These are phyloP conservation scores for Ahaetulla prasina DNA, from an alignment of 2,113 vertebrate genomes.

Conservation along the genomic window DNA sequence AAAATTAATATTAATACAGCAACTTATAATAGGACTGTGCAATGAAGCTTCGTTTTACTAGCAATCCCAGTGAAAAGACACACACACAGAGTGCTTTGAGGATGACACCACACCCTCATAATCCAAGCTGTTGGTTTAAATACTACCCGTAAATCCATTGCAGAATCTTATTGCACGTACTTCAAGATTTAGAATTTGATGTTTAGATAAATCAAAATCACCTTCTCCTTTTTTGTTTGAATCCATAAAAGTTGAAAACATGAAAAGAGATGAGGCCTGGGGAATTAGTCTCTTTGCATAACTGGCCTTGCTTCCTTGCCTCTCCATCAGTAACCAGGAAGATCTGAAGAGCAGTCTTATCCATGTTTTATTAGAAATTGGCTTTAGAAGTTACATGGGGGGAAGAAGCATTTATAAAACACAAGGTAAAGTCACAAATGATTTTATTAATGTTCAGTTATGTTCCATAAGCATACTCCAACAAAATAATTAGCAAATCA, in stretches of 20 bases:
- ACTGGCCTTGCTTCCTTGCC: neutral
- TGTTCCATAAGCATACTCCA: neutral
- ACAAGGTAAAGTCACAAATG: neutral
- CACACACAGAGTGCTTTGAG: neutral
- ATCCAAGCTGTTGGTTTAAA: neutral
- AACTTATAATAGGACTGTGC: neutral
- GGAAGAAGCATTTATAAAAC: neutral
- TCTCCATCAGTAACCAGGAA: neutral
- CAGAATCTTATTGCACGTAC: neutral
- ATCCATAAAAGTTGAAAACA: neutral
- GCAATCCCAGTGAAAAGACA: neutral
- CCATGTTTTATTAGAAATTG: neutral
- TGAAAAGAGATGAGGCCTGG: neutral
- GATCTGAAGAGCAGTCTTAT: neutral
- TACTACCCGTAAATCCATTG: neutral
- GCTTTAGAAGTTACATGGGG: neutral
- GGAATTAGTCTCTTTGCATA: neutral
- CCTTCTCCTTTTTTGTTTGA: neutral
- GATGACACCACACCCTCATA: neutral
- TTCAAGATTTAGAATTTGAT: neutral
- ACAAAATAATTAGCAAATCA: neutral
- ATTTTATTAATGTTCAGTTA: neutral
- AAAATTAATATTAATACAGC: neutral
- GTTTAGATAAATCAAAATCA: neutral
- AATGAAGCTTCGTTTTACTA: neutral